Evolutionary conservation across 1,140 invertebrate genomes (phyloP), one percentile per base, ranked within the genome.

Genomic region (Theocolax elegans): DNA sequence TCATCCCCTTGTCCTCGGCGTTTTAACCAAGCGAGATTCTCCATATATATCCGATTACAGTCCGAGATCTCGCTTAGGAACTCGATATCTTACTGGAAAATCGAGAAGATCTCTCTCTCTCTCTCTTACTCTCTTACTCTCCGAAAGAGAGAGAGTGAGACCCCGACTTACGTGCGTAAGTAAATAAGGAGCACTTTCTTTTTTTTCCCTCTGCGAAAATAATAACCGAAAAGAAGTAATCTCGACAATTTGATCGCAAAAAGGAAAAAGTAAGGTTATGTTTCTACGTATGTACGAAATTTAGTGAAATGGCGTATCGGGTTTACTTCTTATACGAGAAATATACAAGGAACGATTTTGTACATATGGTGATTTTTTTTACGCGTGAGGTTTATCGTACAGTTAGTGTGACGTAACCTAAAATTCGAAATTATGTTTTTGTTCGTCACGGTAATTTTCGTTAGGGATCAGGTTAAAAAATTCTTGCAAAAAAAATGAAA

Each of bases 31-130:
- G 31, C 4, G 10, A 35, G 31, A 35, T 35, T 35, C 25, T 38
- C 38, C 44, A 31, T 48, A 44, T 46, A 59, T 70, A 63, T 70
- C 67, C 38, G 38, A 19, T 70, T 70, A 56, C 67, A 54, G 15
- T n/a, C 38, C 15, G 40, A 63, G 59, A 70, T 60, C 58, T 51
- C 48, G 56, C 49, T 63, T 54, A 56, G 67, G 48, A 70, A 70
- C 67, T 63, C 49, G 67, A 63, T 63, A 70, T 70, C 67, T 70
- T 46, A n/a, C 4, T 7, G 44, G 59, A 70, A 70, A 70, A 70
- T 70, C 67, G 67, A 70, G 67, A 70, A 53, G 46, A 53, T 17
- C 40, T 29, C n/a, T n/a, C n/a, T 56, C 29, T 29, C 35, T 56
- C 10, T 27, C 31, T 56, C 31, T 35, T 56, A 19, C 29, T 8